phyloP scores from a whole-genome alignment of 1,140 invertebrate species.

The Medauroidea extradentata region DNA sequence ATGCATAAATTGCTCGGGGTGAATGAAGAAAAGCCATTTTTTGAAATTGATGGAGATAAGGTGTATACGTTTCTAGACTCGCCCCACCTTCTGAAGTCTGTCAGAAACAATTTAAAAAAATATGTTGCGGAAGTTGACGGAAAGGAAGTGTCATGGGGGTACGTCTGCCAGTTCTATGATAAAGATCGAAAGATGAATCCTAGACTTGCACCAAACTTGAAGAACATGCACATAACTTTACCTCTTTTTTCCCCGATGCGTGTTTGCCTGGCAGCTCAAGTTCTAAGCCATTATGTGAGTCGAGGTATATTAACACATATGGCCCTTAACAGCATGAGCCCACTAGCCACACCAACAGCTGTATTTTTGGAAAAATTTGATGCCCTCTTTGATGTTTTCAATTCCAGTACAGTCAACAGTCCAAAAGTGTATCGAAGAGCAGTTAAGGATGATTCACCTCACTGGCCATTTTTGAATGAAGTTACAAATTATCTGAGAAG shows the following conservation, averaged over 20 bases:
- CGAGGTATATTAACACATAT: not conserved
- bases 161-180: no score
- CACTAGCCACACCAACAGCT: not conserved
- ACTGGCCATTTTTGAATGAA: no score
- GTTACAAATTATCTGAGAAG: no score
- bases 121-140: not conserved
- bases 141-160: no score
- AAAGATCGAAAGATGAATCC: no score
- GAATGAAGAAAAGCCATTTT: not conserved
- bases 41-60: not conserved
- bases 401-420: not conserved
- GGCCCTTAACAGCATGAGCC: not conserved
- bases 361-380: constrained; percentile 1
- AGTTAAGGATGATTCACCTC: no score
- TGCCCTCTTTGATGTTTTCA: constrained; percentile 1
- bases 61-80: not conserved
- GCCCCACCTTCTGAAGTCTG: constrained; percentile 3
- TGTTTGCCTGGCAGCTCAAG: not conserved
- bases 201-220: no score
- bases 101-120: constrained; percentile 9
- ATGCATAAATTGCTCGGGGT: not conserved
- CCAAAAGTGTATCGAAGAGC: no score
- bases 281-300: not conserved
- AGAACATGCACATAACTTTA: not conserved
- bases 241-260: not conserved